These are phyloP conservation scores for Pemphigus obesinymphae DNA, from an alignment of 1,140 invertebrate genomes.

Conservation along the genomic window DNA sequence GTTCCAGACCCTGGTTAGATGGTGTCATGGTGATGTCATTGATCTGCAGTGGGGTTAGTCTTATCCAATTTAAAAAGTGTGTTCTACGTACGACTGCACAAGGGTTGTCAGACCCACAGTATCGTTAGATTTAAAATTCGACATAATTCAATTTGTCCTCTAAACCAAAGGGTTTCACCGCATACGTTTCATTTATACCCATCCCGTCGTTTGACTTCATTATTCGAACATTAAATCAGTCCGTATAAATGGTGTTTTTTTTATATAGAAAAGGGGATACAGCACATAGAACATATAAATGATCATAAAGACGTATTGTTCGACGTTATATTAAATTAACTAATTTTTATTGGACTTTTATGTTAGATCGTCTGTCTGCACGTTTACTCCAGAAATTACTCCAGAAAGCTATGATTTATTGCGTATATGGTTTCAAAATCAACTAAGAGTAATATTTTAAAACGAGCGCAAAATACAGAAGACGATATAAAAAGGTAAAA, in stretches of 20 bases:
- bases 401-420: too few species aligned
- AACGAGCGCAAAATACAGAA: too few species aligned
- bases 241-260: background rate
- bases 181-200: background rate
- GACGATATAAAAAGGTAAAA: too few species aligned
- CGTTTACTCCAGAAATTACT: too few species aligned
- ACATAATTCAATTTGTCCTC: background rate
- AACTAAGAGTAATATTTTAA: too few species aligned
- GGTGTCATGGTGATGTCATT: background rate
- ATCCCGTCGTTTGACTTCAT: background rate
- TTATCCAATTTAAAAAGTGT: constrained; percentile 7
- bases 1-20: too few species aligned
- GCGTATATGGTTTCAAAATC: too few species aligned
- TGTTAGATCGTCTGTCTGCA: too few species aligned
- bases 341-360: background rate
- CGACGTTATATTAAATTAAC: background rate
- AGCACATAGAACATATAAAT: background rate
- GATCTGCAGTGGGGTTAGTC: background rate
- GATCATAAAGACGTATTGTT: background rate
- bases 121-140: constrained; percentile 7
- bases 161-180: background rate
- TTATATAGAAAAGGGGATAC: background rate
- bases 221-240: background rate
- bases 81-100: background rate
- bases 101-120: background rate